Percentiles rank a stretch among this genome's conserved stretches.
phyloP scores from a whole-genome alignment of 2,113 vertebrate species.

The Lepisosteus oculatus region DNA sequence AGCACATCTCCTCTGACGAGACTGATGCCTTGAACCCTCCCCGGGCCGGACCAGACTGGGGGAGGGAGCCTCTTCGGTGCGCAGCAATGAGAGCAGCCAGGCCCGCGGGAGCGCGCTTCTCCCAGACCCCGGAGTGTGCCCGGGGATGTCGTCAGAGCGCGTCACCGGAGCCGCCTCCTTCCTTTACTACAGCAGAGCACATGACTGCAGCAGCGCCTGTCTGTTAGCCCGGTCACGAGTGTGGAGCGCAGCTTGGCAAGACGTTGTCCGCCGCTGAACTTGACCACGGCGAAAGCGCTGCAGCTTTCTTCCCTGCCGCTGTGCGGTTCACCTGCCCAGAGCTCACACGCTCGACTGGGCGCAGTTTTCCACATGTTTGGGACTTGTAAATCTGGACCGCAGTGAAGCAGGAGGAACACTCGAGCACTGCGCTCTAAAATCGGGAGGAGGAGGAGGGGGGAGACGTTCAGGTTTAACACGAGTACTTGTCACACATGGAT shows the following conservation, averaged over 20 bases:
- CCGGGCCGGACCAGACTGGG: conserved; percentile 10
- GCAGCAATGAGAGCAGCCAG: conserved; percentile 31
- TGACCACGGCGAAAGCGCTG: no score
- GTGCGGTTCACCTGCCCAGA: no score
- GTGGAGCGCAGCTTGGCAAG: conserved; percentile 13
- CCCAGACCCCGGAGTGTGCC: conserved; percentile 18
- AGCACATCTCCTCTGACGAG: conserved; percentile 8
- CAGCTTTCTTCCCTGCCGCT: no score
- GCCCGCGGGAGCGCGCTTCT: conserved; percentile 37
- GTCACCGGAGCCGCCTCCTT: conserved; percentile 50
- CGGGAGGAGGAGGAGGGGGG: no score
- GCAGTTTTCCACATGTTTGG: no score
- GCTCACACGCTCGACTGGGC: no score
- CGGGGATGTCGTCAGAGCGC: conserved; percentile 35
- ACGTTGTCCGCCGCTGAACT: no score
- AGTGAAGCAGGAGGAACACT: no score
- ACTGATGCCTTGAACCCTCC: conserved; percentile 5
- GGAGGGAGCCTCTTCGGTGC: conserved; percentile 14
- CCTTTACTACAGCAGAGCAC: conserved; percentile 59
- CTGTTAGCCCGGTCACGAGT: conserved; percentile 70
- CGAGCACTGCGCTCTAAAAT: no score
- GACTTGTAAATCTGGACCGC: no score
- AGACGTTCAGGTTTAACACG: no score
- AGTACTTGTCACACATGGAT: no score
- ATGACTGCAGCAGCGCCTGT: conserved; percentile 69